These are phyloP conservation scores for Megaustenia siamemsis DNA, from an alignment of 2,888 invertebrate species.

Conservation along the genomic window DNA sequence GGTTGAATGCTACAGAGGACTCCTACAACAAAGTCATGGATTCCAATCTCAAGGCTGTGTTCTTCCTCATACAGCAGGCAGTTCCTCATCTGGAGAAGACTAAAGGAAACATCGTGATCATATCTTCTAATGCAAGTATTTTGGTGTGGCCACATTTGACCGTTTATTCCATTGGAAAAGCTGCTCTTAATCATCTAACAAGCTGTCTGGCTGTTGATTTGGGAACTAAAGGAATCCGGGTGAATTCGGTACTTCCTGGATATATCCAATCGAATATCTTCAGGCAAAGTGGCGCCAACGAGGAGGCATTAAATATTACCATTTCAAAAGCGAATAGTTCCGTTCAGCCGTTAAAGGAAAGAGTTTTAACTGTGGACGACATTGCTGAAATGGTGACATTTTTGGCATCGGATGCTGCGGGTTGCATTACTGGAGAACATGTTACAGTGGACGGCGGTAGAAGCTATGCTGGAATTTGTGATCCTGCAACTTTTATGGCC, in stretches of 20 bases:
- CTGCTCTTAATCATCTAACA: slow-evolving; percentile 22
- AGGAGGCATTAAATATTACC: neutral
- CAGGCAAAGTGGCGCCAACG: neutral
- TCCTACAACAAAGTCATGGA: neutral
- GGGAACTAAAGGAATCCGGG: neutral
- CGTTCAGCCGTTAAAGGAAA: neutral
- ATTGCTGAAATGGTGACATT: neutral
- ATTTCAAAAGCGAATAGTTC: neutral
- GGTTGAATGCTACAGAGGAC: neutral
- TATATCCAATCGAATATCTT: neutral
- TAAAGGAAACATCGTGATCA: neutral
- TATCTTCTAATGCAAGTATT: neutral
- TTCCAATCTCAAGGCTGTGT: neutral
- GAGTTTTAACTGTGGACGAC: neutral
- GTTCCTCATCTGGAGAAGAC: no score
- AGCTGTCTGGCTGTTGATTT: slow-evolving; percentile 34
- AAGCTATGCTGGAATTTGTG: no score
- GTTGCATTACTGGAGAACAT: neutral
- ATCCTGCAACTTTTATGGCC: no score
- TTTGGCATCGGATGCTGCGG: neutral
- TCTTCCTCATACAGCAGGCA: slow-evolving; percentile 1
- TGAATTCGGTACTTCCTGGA: neutral
- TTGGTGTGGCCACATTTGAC: neutral
- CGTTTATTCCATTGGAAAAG: neutral
- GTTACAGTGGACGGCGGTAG: neutral